Base-by-base conservation (phyloP, 2,113 vertebrate species). In the Callochromis pleurospilus region DNA sequence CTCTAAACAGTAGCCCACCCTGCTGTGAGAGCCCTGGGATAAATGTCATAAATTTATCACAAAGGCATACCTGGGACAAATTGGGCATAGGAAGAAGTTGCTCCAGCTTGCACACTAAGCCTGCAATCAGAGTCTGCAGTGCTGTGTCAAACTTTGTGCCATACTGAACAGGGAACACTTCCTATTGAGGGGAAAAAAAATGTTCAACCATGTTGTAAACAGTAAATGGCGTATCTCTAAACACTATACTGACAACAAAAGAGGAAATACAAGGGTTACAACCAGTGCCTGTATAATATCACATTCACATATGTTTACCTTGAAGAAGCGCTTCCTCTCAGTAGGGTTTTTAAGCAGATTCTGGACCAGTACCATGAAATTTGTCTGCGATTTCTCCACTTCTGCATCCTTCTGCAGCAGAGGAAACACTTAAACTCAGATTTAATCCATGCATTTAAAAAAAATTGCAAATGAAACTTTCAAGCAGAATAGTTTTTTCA, bases 321-420 rank as follows among this genome's bases (percentile, higher is more conserved):
- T 88, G 86, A 96, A 96, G 65, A 96, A 96, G 29, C 77, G 89
- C 29, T 93, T 94, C 81, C 88, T 92, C 62, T 96, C 94, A 24
- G 83, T 15, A 2, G 92, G 77, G 56, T 51, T 95, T 89, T 94
- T 95, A 4, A 94, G 93, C 62, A 96, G 90, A 90, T 88, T 95
- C 88, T 95, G 94, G 70, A 96, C 93, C 49, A 96, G 88, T 49
- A 94, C 94, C 95, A 96, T 91, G 80, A 96, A 96, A 90, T 94
- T 96, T 9, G 93, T 95, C 86, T 96, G 94, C 11, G 88, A 95
- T 90, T 92, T 93, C 79, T 96, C 94, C 88, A 96, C 94, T 17
- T 96, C 94, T 17, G 36, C 4, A 3, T 96, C 94, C 84, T 93
- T 95, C 93, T 93, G 73, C 36, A 90, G 88, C 8, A 85, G 5